Conservation (phyloP, 2,888 invertebrate species). For the Callyntrura guangdongensis region DNA sequence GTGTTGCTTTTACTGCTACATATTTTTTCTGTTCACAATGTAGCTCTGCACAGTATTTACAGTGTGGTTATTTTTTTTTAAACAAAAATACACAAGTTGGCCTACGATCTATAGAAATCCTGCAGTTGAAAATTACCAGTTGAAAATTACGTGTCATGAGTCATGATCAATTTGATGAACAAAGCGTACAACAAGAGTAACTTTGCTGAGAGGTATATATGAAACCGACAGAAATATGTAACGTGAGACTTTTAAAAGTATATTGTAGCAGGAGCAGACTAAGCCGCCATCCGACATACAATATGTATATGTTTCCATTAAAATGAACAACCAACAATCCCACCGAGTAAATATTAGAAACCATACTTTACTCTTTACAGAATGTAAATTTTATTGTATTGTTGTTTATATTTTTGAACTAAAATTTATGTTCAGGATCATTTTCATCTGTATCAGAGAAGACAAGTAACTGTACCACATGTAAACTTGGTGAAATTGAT, state of each 20-base stretch:
- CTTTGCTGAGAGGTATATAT: too few relatives aligned
- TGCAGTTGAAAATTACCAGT: too few relatives aligned
- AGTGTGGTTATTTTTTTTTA: background rate
- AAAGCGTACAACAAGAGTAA: background rate
- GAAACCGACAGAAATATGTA: background rate
- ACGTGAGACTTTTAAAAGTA: background rate
- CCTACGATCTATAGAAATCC: too few relatives aligned
- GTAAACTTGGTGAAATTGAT: slow-evolving; percentile 2
- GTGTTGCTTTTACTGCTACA: background rate
- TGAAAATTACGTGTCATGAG: slow-evolving; percentile 8
- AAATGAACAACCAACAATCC: too few relatives aligned
- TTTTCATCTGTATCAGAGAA: background rate
- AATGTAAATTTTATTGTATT: too few relatives aligned
- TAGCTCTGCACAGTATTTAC: too few relatives aligned
- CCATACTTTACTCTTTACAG: too few relatives aligned
- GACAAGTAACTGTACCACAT: slow-evolving; percentile 50
- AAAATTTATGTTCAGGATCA: background rate
- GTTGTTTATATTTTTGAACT: background rate
- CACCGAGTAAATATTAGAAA: too few relatives aligned
- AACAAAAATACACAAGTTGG: slow-evolving; percentile 3
- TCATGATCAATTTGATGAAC: slow-evolving; percentile 29
- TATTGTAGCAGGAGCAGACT: too few relatives aligned
- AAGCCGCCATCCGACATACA: too few relatives aligned
- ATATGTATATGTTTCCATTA: too few relatives aligned
- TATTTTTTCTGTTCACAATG: background rate